Base-by-base conservation (phyloP, 2,113 vertebrate genomes). In the Syrrhaptes paradoxus region DNA sequence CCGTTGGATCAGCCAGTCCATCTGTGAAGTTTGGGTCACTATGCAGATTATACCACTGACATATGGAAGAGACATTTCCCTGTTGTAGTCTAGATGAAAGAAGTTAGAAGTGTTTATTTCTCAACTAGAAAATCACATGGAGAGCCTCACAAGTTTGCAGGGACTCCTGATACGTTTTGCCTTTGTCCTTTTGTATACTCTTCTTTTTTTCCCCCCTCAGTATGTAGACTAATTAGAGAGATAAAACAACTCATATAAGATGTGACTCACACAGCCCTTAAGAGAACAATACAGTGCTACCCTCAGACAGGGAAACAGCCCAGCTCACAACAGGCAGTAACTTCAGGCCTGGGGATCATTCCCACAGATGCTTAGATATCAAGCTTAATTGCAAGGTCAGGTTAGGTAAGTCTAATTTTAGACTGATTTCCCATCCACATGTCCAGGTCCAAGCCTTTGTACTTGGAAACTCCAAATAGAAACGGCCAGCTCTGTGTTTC, bases 381-480 rank as follows among this genome's bases (percentile, higher is more conserved):
- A 0, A 90, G 68, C 58, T 92, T 94, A 96, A 92, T 84, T 93
- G 90, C 57, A 75, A 85, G 72, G 61, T 86, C 85, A 75, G 31
- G 88, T 82, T 94, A 96, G 80, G 76, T 66, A 90, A 92, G n/a
- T 84, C 88, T 93, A 95, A 93, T 84, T 72, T 96, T 96, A 94
- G 93, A 34, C 51, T 88, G 26, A 68, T 72, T 81, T 61, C 26
- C 5, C 87, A 65, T 57, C 88, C 58, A 67, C 57, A 63, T 22
- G 34, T 67, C 79, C 85, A 94, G 73, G 59, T 77, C 72, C 85
- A 93, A 93, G 85, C 67, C 79, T 82, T 89, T 76, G 78, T 71
- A 75, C 83, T 84, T 86, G 48, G 48, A 90, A 92, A 65, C n/a
- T 61, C 45, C 67, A 71, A 78, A 86, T 66, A 59, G 32, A 94